phyloP scores from a whole-genome alignment of 2,888 invertebrate species.

The Synergus itoensis region DNA sequence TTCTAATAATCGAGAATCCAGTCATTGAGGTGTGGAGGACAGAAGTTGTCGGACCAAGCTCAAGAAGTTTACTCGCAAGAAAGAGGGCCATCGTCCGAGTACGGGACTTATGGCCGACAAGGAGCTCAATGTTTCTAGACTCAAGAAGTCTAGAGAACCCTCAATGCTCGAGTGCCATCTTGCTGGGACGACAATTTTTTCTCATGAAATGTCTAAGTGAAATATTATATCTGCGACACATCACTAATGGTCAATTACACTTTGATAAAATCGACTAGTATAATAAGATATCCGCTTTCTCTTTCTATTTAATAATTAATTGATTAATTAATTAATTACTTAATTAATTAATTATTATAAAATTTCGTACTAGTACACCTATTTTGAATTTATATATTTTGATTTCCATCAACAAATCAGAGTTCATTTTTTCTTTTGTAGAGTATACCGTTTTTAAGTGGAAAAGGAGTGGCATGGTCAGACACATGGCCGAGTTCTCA shows the following conservation, averaged over 20 bases:
- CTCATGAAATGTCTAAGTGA: background rate
- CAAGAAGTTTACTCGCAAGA: conserved; percentile 56
- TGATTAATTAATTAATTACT: no score
- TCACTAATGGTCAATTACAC: background rate
- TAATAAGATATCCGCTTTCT: background rate
- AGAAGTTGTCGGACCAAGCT: conserved; percentile 33
- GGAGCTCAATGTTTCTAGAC: conserved; percentile 59
- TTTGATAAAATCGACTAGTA: background rate
- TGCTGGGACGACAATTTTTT: background rate
- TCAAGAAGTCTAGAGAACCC: conserved; percentile 21
- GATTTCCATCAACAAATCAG: background rate
- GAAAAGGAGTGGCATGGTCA: background rate
- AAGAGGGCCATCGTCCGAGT: conserved; percentile 28
- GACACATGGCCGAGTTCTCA: background rate
- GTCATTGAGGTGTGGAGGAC: background rate
- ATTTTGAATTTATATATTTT: background rate
- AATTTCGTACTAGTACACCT: background rate
- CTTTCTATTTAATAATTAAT: no score
- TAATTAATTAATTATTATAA: no score
- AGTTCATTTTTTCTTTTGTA: background rate
- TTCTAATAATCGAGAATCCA: background rate
- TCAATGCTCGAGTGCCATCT: conserved; percentile 32
- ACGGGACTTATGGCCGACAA: conserved; percentile 43
- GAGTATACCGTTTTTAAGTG: background rate
- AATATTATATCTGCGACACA: background rate